A percentile compares a stretch with the other conserved stretches of the same genome.
Evolutionary conservation across 2,888 invertebrate genomes (phyloP).

Genomic region (Acleris holmiana): DNA sequence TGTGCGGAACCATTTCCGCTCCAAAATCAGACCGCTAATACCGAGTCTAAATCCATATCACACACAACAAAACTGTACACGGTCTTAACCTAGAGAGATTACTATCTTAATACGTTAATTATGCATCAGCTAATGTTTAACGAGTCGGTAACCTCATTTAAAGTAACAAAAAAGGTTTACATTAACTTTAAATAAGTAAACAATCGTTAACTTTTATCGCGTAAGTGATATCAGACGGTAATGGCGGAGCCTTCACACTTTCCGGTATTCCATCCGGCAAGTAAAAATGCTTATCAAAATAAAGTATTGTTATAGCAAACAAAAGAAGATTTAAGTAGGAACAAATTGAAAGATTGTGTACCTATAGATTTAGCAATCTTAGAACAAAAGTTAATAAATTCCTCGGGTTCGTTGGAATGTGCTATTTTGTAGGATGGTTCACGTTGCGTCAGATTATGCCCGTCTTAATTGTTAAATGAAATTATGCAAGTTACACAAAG

Average conservation of each 20-base stretch:
- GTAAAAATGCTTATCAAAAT: conserved; percentile 47
- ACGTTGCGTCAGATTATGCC: conserved; percentile 16
- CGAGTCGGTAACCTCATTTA: conserved; percentile 59
- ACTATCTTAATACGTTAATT: conserved; percentile 63
- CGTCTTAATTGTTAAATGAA: conserved; percentile 4
- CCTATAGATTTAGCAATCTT: conserved; percentile 11
- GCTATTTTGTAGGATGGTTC: conserved; percentile 3
- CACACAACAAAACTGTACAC: conserved; percentile 57
- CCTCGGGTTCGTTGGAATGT: conserved; percentile 13
- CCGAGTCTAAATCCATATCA: conserved; percentile 44
- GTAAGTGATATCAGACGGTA: conserved; percentile 36
- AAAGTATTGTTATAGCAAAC: conserved; percentile 45
- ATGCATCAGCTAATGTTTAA: conserved; percentile 58
- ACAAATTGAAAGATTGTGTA: conserved; percentile 12
- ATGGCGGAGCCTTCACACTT: conserved; percentile 48
- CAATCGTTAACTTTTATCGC: conserved; percentile 34
- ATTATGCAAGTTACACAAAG: conserved; percentile 5
- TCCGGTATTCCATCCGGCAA: conserved; percentile 53
- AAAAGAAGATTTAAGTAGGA: conserved; percentile 42
- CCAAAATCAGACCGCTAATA: conserved; percentile 44
- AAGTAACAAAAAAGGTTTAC: conserved; percentile 58
- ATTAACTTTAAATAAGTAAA: conserved; percentile 34
- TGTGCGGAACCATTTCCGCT: neutral
- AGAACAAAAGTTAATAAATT: conserved; percentile 16
- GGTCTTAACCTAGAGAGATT: conserved; percentile 78